Evolutionary conservation across 1,140 invertebrate species (phyloP), one percentile per base, ranked within the genome.

Genomic region (Babylonia areolata): DNA sequence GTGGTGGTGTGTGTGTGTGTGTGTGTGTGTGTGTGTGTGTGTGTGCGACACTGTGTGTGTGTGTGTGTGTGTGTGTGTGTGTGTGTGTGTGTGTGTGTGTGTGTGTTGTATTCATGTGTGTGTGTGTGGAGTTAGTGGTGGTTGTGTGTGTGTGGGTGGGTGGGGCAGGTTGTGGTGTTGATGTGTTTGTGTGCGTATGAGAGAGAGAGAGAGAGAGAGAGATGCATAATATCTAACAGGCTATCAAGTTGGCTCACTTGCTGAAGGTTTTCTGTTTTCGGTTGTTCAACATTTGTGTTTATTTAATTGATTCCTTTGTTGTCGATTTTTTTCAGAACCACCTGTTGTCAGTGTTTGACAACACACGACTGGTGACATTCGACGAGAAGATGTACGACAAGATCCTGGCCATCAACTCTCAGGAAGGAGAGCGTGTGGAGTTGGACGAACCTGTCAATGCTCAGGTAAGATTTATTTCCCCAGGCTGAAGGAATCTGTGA

Each of bases 341-440:
- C 94, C 95, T 99, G 31, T 94, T 99, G 2, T 99, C 97, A 9
- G 98, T 99, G 89, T 99, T 99, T 95, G 98, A 99, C 93, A 99
- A 99, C 91, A 99, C 97, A 0, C 96, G 97, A 91, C 97, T 96
- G 86, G 98, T 99, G 0, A 97, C 97, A 90, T 99, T 99, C 94
- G 98, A 99, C 91, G 98, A 99, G 91, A 97, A 98, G 77, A 97
- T 98, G 91, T 99, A 99, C 93, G 98, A 99, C 92, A 98, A 98
- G 94, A 99, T 99, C 95, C 96, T 97, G 69, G 97, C 97, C 0
- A 97, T 99, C 40, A 96, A 98, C 80, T 99, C 98, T 1, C 97
- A 97, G 6, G 98, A 99, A 95, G 97, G 97, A 37, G 98, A 99
- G 95, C 96, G 95, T 81, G 98, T 99, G 81, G 95, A 97, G 93